Evolutionary conservation across 2,113 vertebrate genomes (phyloP), one percentile per base, ranked within the genome.

Genomic region (Thermophis baileyi): DNA sequence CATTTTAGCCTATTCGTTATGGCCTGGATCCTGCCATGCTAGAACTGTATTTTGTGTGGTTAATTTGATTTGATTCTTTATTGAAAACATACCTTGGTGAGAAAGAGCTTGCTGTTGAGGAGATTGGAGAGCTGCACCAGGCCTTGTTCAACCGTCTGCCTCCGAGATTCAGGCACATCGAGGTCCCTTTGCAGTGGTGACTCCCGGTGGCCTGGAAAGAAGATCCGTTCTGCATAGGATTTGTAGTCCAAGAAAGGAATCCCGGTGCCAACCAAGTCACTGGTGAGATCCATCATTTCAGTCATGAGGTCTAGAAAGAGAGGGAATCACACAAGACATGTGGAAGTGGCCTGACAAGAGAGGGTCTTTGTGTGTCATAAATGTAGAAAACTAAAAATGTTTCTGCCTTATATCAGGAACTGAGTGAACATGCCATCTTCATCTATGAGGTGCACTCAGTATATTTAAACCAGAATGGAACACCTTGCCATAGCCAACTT

Each of bases 221-320:
- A 99, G 96, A 99, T 99, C 55, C 99, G 98, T 91, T 99, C 99
- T 0, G 99, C 99, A 0, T 99, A 99, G 97, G 97, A 98, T 87
- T 98, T 98, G 96, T 99, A 99, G 97, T 99, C 99, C 6, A 99
- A 97, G 97, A 99, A 99, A 5, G 99, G 99, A 85, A 99, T 99
- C 55, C 99, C 99, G 0, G 99, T 99, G 91, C 99, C 99, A 94
- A 99, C 98, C 22, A 99, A 98, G 96, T 99, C 99, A 81, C 99
- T 99, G 92, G 99, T 99, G 97, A 99, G 98, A 95, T 99, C 99
- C 94, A 99, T 99, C 99, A 99, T 99, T 96, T 99, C 99, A 0
- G 99, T 99, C 99, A 99, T 99, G 94, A 99, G 97, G 96, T 99
- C 99, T 99, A 97, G 44, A 9, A 87, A 86, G 30, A 93, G 95